Percentiles rank a stretch among this genome's conserved stretches.
Conservation (phyloP, 2,888 invertebrate genomes). For the Agrotis ipsilon region DNA sequence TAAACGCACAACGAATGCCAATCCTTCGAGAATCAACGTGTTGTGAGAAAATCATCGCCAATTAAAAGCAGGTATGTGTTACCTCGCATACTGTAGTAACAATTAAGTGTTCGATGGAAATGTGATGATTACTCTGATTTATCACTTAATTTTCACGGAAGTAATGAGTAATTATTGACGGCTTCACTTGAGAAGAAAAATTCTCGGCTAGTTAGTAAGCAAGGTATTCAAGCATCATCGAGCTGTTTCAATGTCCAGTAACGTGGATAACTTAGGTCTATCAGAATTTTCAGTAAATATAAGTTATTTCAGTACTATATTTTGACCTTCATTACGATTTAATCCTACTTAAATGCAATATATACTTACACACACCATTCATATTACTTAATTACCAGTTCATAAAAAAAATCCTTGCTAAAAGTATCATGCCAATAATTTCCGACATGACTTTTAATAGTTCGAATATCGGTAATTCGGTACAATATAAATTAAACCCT, state of each 20-base stretch:
- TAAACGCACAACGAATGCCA: constrained; percentile 58
- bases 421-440: not conserved
- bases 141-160: constrained; percentile 32
- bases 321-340: not conserved
- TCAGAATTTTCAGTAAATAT: too few species aligned
- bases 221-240: not conserved
- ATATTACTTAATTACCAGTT: not conserved
- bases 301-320: not conserved
- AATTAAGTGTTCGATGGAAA: constrained; percentile 29
- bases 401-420: not conserved
- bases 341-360: not conserved
- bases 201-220: not conserved
- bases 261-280: too few species aligned
- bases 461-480: constrained; percentile 35
- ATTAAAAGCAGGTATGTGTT: constrained; percentile 40
- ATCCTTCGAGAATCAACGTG: constrained; percentile 62
- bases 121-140: constrained; percentile 37
- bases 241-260: not conserved
- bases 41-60: constrained; percentile 58
- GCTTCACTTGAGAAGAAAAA: not conserved
- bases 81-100: constrained; percentile 11
- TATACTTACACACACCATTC: not conserved
- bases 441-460: constrained; percentile 15
- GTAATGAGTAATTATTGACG: constrained; percentile 15
- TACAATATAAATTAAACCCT: constrained; percentile 28